Evolutionary conservation across 2,113 vertebrate genomes (phyloP).

Genomic region (mouse (Mus musculus)): GRCm39 chr17:11013001-11013500

Average conservation of each 20-base stretch:
- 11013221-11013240: background rate
- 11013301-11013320: background rate
- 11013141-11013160: background rate
- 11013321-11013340: background rate
- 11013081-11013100: background rate
- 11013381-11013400: background rate
- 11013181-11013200: background rate
- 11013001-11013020: background rate
- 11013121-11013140: background rate
- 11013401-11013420: background rate
- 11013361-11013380: background rate
- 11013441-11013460: background rate
- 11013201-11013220: background rate
- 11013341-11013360: background rate
- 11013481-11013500: background rate
- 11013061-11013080: too few relatives aligned
- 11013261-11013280: background rate
- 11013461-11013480: background rate
- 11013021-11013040: background rate
- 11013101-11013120: background rate
- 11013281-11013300: background rate
- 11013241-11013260: background rate
- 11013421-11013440: background rate
- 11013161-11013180: background rate
- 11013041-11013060: too few relatives aligned